Evolutionary conservation across 2,797 vertebrate genomes (phyloP).

Genomic region (Anomalospiza imberbis): DNA sequence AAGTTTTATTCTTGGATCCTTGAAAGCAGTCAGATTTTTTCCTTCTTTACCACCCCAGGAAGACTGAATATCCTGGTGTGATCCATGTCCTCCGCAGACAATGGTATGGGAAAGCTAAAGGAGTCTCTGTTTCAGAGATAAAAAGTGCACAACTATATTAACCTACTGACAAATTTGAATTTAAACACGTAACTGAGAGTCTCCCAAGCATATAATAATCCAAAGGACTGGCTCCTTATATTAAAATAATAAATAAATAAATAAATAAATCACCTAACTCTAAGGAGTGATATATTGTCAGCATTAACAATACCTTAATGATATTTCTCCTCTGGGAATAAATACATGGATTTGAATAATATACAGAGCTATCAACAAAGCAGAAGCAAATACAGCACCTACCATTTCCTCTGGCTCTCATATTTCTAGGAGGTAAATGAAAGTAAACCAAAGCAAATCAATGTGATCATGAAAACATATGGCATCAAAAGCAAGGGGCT

Average conservation of each 20-base stretch:
- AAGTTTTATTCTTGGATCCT: not conserved
- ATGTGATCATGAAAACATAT: slow-evolving; percentile 49
- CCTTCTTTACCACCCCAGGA: not conserved
- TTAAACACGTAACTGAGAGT: not conserved
- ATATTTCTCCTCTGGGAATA: slow-evolving; percentile 13
- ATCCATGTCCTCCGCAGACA: not conserved
- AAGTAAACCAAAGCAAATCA: slow-evolving; percentile 52
- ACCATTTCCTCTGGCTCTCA: slow-evolving; percentile 14
- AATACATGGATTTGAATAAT: slow-evolving; percentile 17
- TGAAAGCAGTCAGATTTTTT: not conserved
- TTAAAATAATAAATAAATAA: not conserved
- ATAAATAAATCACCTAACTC: not conserved
- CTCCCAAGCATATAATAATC: not conserved
- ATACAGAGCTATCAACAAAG: not conserved
- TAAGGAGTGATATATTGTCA: not conserved
- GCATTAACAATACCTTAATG: not conserved
- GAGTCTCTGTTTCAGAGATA: not conserved
- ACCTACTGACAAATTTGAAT: not conserved
- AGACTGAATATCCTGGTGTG: not conserved
- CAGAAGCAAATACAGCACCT: not conserved
- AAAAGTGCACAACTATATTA: not conserved
- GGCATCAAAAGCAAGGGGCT: slow-evolving; percentile 21
- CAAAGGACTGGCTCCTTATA: not conserved
- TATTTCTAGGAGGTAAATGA: slow-evolving; percentile 47
- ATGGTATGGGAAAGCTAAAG: not conserved